Evolutionary conservation across 1,140 invertebrate genomes (phyloP).

Genomic region (Lasaia peninsularis): DNA sequence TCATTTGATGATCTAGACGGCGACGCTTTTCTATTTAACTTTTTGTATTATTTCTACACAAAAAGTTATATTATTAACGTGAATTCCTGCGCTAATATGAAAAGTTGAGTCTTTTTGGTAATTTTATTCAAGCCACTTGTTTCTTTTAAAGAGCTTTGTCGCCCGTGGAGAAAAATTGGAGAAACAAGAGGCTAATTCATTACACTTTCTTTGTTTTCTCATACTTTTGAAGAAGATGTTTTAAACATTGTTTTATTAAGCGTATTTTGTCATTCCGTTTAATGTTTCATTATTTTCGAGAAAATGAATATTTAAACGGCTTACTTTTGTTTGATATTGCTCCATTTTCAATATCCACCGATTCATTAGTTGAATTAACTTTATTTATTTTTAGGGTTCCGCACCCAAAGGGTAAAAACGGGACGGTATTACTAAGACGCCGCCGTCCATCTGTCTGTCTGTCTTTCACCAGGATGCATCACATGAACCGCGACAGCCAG

Average conservation of each 20-base stretch:
- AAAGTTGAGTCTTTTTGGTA: conserved; percentile 2
- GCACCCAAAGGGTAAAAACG: too few species aligned
- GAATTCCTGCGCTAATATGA: conserved; percentile 3
- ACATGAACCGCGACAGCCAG: too few species aligned
- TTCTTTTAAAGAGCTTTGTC: background rate
- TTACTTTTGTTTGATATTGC: too few species aligned
- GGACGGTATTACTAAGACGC: too few species aligned
- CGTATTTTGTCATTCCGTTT: background rate
- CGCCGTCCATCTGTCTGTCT: too few species aligned
- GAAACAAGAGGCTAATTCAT: conserved; percentile 8
- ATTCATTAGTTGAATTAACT: too few species aligned
- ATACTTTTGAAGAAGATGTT: background rate
- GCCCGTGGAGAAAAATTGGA: background rate
- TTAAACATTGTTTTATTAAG: conserved; percentile 7
- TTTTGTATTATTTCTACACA: conserved; percentile 5
- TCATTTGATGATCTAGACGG: background rate
- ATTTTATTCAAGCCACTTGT: conserved; percentile 1
- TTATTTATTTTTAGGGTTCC: too few species aligned
- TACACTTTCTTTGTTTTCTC: conserved; percentile 5
- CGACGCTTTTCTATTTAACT: conserved; percentile 1
- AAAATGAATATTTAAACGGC: background rate
- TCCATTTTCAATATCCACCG: too few species aligned
- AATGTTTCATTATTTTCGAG: background rate
- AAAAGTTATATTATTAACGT: background rate
- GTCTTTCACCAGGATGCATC: too few species aligned